Evolutionary conservation across 2,113 vertebrate species (phyloP), one percentile per base, ranked within the genome.

Genomic region (Sclerurus mexicanus): DNA sequence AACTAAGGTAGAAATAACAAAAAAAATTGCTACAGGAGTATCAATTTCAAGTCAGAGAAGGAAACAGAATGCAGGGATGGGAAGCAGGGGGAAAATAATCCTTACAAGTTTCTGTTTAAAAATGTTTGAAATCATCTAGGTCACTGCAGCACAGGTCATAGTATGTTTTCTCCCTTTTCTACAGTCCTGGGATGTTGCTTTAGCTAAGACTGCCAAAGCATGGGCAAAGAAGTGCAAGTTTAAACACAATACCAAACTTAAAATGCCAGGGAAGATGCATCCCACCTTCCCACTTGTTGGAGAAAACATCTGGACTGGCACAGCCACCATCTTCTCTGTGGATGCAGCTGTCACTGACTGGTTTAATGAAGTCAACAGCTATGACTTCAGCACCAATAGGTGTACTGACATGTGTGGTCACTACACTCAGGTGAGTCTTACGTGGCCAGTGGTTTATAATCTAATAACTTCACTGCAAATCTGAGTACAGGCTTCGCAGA

Each of bases 261-360:
- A 97, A 91, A 35, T 73, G 4, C 25, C 21, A 5, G 12, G 77
- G 8, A 97, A 94, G 91, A 63, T 87, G 73, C 98, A 98, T 60
- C 97, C 98, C 72, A 82, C 10, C 33, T 98, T 98, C 90, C 46
- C 25, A 39, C 5, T 40, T 42, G 64, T 97, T 78, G 98, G 98
- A 89, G 98, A 98, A 97, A 98, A 98, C 74, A 98, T 98, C 47
- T 98, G 97, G 97, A 94, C 96, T 14, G 97, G 97, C 71, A 97
- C 90, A 59, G 87, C 96, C 63, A 78, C 7, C 77, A 62, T 89
- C 35, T 98, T 98, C 75, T 98, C 97, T 27, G 92, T 96, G 73
- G 92, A 44, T 35, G 5, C 7, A 83, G 98, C 97, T 62, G 79
- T 98, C 75, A 50, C 2, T 47, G 55, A 28, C 19, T 98, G 98